Conservation (phyloP, 2,113 vertebrate species). For the Pteronura brasiliensis region DNA sequence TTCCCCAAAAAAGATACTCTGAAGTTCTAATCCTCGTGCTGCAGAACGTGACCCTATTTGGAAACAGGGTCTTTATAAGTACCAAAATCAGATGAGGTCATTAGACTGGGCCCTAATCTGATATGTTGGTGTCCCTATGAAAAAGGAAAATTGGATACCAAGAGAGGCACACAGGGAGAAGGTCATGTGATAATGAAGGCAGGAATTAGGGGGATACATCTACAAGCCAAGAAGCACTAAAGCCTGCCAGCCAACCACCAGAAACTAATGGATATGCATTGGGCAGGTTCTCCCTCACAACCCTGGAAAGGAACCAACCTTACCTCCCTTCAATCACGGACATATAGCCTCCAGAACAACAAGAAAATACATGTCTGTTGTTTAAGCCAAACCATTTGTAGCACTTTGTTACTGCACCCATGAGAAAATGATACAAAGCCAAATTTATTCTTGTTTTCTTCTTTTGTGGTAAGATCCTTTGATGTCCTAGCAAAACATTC, state of each 20-base stretch:
- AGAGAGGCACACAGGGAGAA: not conserved
- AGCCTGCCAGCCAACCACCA: not conserved
- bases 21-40: not conserved
- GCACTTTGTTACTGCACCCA: not conserved
- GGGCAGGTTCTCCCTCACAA: not conserved
- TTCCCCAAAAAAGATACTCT: not conserved
- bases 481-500: not conserved
- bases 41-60: slow-evolving; percentile 1
- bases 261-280: not conserved
- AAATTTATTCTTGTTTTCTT: not conserved
- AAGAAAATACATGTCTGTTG: not conserved
- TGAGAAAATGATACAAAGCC: not conserved
- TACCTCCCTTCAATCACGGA: not conserved
- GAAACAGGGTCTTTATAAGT: not conserved
- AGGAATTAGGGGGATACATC: not conserved
- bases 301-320: not conserved
- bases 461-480: not conserved
- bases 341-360: not conserved
- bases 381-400: not conserved
- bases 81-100: not conserved
- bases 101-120: not conserved
- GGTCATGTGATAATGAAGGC: not conserved
- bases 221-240: not conserved
- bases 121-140: not conserved
- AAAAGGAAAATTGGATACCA: not conserved